phyloP scores from a whole-genome alignment of 2,797 vertebrate genomes.

The Fratercula arctica region DNA sequence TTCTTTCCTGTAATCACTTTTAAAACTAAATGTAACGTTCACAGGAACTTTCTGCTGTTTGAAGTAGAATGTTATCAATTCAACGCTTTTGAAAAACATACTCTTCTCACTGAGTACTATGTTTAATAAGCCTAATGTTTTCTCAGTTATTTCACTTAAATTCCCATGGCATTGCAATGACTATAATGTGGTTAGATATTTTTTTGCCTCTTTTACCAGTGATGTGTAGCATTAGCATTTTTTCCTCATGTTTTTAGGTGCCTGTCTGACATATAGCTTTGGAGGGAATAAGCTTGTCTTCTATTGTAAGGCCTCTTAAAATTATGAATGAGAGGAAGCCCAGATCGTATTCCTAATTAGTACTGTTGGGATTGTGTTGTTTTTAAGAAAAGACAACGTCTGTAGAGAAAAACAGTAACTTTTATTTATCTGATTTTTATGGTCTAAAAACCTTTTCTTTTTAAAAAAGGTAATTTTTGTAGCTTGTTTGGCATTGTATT shows the following conservation, averaged over 20 bases:
- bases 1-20: not conserved
- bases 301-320: not conserved
- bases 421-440: not conserved
- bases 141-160: not conserved
- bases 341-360: not conserved
- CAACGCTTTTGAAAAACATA: not conserved
- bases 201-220: not conserved
- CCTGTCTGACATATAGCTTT: not conserved
- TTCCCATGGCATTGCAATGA: not conserved
- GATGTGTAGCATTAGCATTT: not conserved
- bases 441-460: not conserved
- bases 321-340: not conserved
- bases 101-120: not conserved
- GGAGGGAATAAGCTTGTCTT: not conserved
- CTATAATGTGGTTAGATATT: not conserved
- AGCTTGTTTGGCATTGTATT: not conserved
- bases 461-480: not conserved
- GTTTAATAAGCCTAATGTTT: not conserved
- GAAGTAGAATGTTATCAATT: not conserved
- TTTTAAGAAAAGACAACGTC: not conserved
- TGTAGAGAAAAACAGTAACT: not conserved
- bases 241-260: not conserved
- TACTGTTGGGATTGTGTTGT: not conserved
- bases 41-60: not conserved
- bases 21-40: not conserved